Percentiles rank a stretch among this genome's conserved stretches.
phyloP scores from a whole-genome alignment of 1,140 invertebrate species.

The Sesamia nonagrioides region DNA sequence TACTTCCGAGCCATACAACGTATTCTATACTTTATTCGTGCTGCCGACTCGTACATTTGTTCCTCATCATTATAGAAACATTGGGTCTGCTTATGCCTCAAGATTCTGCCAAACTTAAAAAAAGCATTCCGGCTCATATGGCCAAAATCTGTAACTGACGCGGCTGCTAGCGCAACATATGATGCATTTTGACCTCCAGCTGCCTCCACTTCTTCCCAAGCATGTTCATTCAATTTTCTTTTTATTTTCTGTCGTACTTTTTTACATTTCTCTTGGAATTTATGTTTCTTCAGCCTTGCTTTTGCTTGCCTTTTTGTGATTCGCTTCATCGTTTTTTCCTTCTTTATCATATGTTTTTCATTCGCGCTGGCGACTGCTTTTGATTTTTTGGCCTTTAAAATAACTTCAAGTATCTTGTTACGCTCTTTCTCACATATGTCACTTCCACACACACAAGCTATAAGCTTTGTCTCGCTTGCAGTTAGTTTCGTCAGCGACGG shows the following conservation, averaged over 20 bases:
- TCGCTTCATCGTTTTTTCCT: neutral
- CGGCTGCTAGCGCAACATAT: neutral
- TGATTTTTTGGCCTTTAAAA: neutral
- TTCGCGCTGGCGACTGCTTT: neutral
- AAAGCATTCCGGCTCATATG: neutral
- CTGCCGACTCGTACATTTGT: neutral
- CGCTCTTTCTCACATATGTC: neutral
- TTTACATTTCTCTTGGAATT: neutral
- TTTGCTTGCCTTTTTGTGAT: neutral
- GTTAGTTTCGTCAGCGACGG: conserved; percentile 11
- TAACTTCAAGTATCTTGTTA: neutral
- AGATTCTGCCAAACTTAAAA: neutral
- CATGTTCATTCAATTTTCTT: neutral
- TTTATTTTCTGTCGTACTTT: neutral
- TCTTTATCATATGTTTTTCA: neutral
- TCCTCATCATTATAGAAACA: neutral
- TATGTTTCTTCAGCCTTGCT: neutral
- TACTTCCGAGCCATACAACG: neutral
- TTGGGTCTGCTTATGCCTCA: neutral
- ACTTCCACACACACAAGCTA: conserved; percentile 14
- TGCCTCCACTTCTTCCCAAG: neutral
- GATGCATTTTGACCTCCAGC: neutral
- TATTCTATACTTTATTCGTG: neutral
- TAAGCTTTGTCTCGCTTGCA: neutral
- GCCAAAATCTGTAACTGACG: neutral